Evolutionary conservation across 2,888 invertebrate species (phyloP), one percentile per base, ranked within the genome.

Genomic region (Acrobasis consociella): DNA sequence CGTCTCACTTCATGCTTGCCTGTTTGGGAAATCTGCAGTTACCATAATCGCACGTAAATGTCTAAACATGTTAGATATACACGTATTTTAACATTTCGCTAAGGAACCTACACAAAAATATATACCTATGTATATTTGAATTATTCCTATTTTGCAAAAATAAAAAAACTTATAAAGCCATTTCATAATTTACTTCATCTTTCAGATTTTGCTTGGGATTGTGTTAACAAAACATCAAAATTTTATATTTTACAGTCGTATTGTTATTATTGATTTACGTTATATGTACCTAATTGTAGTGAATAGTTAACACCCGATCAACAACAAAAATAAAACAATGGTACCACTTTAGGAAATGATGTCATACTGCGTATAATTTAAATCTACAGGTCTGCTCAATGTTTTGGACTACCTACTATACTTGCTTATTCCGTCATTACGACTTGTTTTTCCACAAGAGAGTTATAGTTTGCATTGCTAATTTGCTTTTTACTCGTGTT

Each of bases 321-420:
- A 39, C 52, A 3, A 5, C 22, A 62, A 46, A 52, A 60, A 52
- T 2, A 55, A 13, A 51, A 55, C 53, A 9, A 53, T 31, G 42
- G 37, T 9, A 37, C 37, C 53, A 15, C 49, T 46, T 60, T 50
- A 55, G 13, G 15, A 59, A 39, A 58, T 69, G 69, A 67, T 67
- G 69, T 69, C 69, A 69, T 65, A 59, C 58, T 55, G 60, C 60
- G 62, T 62, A 58, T 62, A 64, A 69, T 64, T 64, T 63, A 17
- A 62, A 63, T 64, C 42, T 56, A 42, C 58, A 53, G 37, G 17
- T 52, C 56, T 42, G 60, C 42, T 53, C 42, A 52, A 63, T 65
- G 64, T 67, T 67, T 63, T 64, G 58, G 61, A 42, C 16, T 39
- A 22, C 22, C 22, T 8, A 42, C 37, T 55, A n/a, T n/a, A 61